Evolutionary conservation across 1,140 invertebrate species (phyloP).

Genomic region (Drosophila seguyi): DNA sequence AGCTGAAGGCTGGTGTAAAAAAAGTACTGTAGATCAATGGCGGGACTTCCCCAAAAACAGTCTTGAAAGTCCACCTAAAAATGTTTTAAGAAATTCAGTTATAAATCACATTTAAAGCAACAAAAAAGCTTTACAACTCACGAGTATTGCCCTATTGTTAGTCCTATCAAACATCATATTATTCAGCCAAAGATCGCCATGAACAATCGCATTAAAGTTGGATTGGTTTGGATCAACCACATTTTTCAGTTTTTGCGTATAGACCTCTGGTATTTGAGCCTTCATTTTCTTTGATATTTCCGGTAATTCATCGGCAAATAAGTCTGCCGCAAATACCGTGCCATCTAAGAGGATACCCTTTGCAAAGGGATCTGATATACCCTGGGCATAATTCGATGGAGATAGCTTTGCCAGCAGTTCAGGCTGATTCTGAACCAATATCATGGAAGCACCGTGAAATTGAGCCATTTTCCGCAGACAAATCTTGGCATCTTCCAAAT

Average conservation of each 20-base stretch:
- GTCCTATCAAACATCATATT: no score
- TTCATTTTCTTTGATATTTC: constrained; percentile 76
- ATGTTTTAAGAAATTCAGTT: no score
- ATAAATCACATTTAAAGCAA: neutral
- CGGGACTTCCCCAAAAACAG: no score
- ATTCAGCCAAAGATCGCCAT: no score
- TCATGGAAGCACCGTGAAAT: constrained; percentile 73
- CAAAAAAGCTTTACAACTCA: constrained; percentile 25
- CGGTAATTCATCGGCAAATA: constrained; percentile 83
- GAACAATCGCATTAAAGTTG: constrained; percentile 86
- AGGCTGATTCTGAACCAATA: constrained; percentile 40
- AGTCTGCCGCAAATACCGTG: constrained; percentile 46
- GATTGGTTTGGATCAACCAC: constrained; percentile 51
- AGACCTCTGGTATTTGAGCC: constrained; percentile 60
- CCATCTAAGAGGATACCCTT: constrained; percentile 58
- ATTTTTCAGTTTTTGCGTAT: constrained; percentile 27
- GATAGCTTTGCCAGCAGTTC: constrained; percentile 33
- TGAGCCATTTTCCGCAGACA: constrained; percentile 66
- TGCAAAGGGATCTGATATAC: constrained; percentile 21
- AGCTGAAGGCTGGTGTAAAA: constrained; percentile 69
- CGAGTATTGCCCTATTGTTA: no score
- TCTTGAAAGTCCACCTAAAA: no score
- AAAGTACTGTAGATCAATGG: no score
- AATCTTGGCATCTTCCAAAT: constrained; percentile 37
- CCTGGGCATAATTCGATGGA: constrained; percentile 46